These are phyloP conservation scores for Montipora foliosa DNA, from an alignment of 64 coral and sea anemone species.

Conservation along the genomic window DNA sequence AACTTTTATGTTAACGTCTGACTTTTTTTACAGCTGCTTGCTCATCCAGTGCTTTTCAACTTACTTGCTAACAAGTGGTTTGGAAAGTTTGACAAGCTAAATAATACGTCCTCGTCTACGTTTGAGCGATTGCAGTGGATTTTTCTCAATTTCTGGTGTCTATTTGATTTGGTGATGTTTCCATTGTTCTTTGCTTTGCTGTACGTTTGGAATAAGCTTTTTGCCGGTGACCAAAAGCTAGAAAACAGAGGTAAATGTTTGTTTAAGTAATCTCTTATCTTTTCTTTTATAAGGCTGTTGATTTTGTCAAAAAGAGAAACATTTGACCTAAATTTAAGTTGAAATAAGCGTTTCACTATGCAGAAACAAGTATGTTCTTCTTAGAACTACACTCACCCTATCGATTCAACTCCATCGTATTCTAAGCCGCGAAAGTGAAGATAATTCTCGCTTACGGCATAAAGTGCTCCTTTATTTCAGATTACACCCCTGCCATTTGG, in stretches of 20 bases:
- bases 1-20: neutral
- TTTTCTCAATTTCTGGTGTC: slow-evolving; percentile 34
- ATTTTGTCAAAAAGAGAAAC: no score
- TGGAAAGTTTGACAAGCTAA: slow-evolving; percentile 13
- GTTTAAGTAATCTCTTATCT: neutral
- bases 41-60: slow-evolving; percentile 60
- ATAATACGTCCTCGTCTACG: neutral
- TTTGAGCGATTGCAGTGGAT: slow-evolving; percentile 6
- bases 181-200: slow-evolving; percentile 22
- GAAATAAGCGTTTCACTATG: no score
- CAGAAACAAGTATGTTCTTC: no score
- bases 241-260: neutral
- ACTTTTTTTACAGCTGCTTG: slow-evolving; percentile 33
- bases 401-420: no score
- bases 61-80: slow-evolving; percentile 50
- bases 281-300: no score
- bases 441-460: no score
- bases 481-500: no score
- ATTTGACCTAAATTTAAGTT: no score
- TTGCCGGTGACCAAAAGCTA: neutral
- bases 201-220: neutral
- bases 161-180: slow-evolving; percentile 49
- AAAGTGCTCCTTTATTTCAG: no score
- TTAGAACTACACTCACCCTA: no score
- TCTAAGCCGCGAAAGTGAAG: no score